A percentile compares a stretch with the other conserved stretches of the same genome.
phyloP scores from a whole-genome alignment of 2,113 vertebrate species.

The Erythrocercus mccallii region DNA sequence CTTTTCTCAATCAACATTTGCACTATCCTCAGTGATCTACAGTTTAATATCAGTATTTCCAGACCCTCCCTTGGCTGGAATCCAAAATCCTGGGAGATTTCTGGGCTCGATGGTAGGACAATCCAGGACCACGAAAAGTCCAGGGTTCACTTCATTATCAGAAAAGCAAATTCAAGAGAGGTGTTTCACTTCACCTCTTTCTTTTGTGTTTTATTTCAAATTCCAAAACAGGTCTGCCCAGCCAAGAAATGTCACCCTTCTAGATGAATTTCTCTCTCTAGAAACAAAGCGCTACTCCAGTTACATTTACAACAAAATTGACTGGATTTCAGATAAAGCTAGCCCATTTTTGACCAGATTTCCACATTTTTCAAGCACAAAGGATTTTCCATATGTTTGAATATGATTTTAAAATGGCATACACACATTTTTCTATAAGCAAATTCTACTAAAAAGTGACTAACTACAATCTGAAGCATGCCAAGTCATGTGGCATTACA shows the following conservation, averaged over 20 bases:
- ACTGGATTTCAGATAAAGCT: neutral
- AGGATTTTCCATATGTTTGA: conserved; percentile 19
- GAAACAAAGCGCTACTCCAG: neutral
- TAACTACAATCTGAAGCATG: neutral
- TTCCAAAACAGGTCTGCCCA: neutral
- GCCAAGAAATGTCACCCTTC: neutral
- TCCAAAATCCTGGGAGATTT: neutral
- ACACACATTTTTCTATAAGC: neutral
- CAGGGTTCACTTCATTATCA: neutral
- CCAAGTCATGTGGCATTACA: neutral
- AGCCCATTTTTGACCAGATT: conserved; percentile 16
- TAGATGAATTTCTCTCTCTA: neutral
- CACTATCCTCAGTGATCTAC: neutral
- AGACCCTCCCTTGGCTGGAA: neutral
- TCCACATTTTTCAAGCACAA: conserved; percentile 15
- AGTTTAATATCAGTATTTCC: neutral
- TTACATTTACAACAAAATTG: neutral
- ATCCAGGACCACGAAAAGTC: neutral
- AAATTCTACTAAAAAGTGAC: conserved; percentile 39
- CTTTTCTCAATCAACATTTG: neutral
- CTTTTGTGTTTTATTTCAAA: neutral
- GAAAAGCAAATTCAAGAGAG: neutral
- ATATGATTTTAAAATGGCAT: conserved; percentile 12
- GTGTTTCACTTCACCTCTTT: neutral
- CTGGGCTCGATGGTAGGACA: neutral